phyloP scores from a whole-genome alignment of 2,888 invertebrate species.

The Meganola albula region DNA sequence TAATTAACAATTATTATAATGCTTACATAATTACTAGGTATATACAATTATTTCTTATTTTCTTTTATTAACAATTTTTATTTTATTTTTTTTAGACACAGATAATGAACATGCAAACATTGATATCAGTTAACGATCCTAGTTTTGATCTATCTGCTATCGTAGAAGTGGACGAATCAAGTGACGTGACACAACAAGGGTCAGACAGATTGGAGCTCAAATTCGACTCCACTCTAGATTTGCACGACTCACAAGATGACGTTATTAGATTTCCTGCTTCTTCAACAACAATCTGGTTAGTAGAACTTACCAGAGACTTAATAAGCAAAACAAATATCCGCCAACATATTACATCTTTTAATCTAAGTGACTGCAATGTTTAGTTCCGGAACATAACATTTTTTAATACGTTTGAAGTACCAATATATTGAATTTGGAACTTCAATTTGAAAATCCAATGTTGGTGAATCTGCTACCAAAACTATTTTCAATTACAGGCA shows the following conservation, averaged over 20 bases:
- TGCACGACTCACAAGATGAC: conserved; percentile 54
- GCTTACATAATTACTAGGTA: neutral
- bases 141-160: conserved; percentile 71
- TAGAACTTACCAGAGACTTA: no score
- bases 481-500: conserved; percentile 45
- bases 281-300: conserved; percentile 66
- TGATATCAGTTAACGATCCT: conserved; percentile 65
- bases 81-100: conserved; percentile 46
- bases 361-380: no score
- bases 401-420: no score
- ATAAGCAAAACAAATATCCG: no score
- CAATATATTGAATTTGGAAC: no score
- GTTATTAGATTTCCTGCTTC: conserved; percentile 46
- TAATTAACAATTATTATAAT: neutral
- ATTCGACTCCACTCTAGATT: conserved; percentile 55
- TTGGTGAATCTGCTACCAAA: no score
- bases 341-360: no score
- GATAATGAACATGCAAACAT: conserved; percentile 67
- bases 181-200: conserved; percentile 53
- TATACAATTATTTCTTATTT: no score
- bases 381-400: no score
- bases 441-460: no score
- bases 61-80: neutral
- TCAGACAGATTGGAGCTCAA: conserved; percentile 62
- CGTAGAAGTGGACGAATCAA: conserved; percentile 64